Conservation (phyloP, 2,888 invertebrate species). For the Patella pellucida region DNA sequence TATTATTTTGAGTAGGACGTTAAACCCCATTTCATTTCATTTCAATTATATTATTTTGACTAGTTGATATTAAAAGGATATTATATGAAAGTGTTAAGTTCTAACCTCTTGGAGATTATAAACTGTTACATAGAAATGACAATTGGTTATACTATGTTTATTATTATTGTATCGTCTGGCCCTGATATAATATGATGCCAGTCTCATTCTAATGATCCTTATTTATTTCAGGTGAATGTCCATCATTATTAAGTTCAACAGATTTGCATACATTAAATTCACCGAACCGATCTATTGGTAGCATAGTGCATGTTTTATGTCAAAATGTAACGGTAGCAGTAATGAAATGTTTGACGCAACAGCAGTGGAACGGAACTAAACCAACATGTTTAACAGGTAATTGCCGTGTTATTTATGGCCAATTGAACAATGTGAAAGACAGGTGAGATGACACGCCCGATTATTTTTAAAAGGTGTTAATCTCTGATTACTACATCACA, state of each 20-base stretch:
- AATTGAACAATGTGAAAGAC: not conserved
- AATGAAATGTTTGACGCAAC: slow-evolving; percentile 14
- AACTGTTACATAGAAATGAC: too few relatives aligned
- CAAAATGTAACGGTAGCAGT: slow-evolving; percentile 21
- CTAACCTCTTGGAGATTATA: too few relatives aligned
- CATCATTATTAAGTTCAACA: slow-evolving; percentile 9
- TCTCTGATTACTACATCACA: too few relatives aligned
- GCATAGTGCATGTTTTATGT: slow-evolving; percentile 17
- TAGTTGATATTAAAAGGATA: too few relatives aligned
- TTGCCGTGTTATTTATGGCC: slow-evolving; percentile 8
- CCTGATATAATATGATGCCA: too few relatives aligned
- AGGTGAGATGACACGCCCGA: slow-evolving; percentile 11
- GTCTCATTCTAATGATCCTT: not conserved
- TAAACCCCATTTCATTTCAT: too few relatives aligned
- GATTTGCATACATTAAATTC: slow-evolving; percentile 12
- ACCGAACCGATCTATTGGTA: slow-evolving; percentile 14
- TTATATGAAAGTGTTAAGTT: too few relatives aligned
- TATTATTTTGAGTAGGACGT: too few relatives aligned
- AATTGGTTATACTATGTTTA: too few relatives aligned
- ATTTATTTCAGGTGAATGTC: slow-evolving; percentile 20
- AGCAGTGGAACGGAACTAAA: slow-evolving; percentile 19
- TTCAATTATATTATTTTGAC: too few relatives aligned
- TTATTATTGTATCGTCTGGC: too few relatives aligned
- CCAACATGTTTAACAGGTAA: slow-evolving; percentile 19
- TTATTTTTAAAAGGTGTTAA: too few relatives aligned